Evolutionary conservation across 2,888 invertebrate species (phyloP).

Genomic region (Cistogaster globosa): DNA sequence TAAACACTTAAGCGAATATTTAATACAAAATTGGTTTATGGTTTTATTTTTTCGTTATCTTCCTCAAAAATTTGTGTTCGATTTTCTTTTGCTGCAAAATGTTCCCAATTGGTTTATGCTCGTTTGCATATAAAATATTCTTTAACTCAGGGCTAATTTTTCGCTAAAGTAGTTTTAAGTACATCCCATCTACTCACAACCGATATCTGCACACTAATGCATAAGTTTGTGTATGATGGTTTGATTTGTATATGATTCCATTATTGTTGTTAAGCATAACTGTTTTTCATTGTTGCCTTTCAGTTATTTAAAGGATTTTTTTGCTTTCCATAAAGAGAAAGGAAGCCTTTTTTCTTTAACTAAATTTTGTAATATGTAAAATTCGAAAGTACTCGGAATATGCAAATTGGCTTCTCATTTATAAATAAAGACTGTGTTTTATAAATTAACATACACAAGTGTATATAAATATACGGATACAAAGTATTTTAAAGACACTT

Average conservation of each 20-base stretch:
- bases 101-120: slow-evolving; percentile 48
- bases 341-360: slow-evolving; percentile 4
- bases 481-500: too few species aligned
- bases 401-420: slow-evolving; percentile 47
- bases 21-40: not conserved
- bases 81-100: slow-evolving; percentile 44
- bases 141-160: slow-evolving; percentile 12
- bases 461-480: too few species aligned
- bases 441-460: not conserved
- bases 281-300: slow-evolving; percentile 58
- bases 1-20: not conserved
- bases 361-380: slow-evolving; percentile 33
- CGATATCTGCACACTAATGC: too few species aligned
- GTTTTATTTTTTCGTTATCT: not conserved
- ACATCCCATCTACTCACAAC: slow-evolving; percentile 1
- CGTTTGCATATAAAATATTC: slow-evolving; percentile 31
- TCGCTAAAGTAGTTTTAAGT: not conserved
- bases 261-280: slow-evolving; percentile 36
- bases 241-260: not conserved
- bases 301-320: not conserved
- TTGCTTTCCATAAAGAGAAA: not conserved
- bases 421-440: slow-evolving; percentile 4
- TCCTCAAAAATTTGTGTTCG: not conserved
- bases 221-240: too few species aligned
- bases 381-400: slow-evolving; percentile 41